Conservation (phyloP, 2,797 vertebrate species). For the Myioborus melanocephalus region DNA sequence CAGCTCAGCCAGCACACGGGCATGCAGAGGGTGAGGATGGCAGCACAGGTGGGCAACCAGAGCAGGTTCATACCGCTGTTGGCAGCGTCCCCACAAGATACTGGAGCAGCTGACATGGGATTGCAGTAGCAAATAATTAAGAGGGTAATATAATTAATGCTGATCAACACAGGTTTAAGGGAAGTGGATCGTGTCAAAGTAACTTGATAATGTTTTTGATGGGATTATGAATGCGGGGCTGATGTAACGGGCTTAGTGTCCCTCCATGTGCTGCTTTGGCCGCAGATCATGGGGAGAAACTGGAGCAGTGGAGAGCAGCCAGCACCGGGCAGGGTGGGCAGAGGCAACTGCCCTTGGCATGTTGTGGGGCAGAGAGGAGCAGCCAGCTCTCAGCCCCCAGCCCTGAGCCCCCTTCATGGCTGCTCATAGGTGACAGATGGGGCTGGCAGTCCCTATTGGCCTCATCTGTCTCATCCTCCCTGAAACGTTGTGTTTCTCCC, state of each 20-base stretch:
- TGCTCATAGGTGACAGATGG: neutral
- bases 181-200: constrained; percentile 66
- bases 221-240: constrained; percentile 48
- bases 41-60: neutral
- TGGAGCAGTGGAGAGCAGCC: constrained; percentile 42
- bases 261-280: constrained; percentile 4
- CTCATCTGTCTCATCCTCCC: neutral
- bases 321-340: accelerated
- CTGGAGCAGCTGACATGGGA: constrained; percentile 32
- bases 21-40: accelerated
- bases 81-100: neutral
- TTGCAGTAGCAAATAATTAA: constrained; percentile 63
- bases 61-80: neutral
- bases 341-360: neutral
- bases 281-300: neutral
- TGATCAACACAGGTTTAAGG: constrained; percentile 63
- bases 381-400: neutral
- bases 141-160: constrained; percentile 67
- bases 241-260: constrained; percentile 58
- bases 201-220: constrained; percentile 65
- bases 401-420: neutral
- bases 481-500: neutral
- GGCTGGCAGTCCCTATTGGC: neutral
- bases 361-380: neutral
- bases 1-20: neutral